These are phyloP conservation scores for Amazona ochrocephala DNA, from an alignment of 2,797 vertebrate genomes.

Conservation along the genomic window DNA sequence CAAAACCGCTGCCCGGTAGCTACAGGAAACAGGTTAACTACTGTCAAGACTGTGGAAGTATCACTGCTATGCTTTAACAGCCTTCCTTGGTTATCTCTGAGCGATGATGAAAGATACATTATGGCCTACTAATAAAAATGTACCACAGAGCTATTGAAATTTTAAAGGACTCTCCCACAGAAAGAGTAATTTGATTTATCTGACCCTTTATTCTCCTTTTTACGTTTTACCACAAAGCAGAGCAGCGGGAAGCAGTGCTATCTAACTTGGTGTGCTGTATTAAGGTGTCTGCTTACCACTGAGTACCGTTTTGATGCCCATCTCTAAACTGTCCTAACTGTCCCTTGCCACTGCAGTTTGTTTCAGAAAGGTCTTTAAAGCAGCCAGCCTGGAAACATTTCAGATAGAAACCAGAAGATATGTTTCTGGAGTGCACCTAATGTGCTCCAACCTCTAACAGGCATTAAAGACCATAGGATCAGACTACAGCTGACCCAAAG, in stretches of 20 bases:
- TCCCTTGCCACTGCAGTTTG: background rate
- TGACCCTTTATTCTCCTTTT: background rate
- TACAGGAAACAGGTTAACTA: background rate
- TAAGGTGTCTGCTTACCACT: background rate
- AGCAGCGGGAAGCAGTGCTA: background rate
- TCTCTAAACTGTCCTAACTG: background rate
- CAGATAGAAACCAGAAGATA: background rate
- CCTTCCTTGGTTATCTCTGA: background rate
- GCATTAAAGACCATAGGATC: background rate
- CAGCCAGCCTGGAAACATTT: background rate
- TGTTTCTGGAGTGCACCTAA: background rate
- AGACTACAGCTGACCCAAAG: background rate
- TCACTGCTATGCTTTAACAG: background rate
- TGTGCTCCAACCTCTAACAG: background rate
- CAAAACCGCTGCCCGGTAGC: background rate
- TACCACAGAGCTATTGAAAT: background rate
- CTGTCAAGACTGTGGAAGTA: background rate
- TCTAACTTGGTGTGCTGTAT: background rate
- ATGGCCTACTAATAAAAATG: background rate
- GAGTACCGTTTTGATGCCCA: background rate
- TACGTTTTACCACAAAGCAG: background rate
- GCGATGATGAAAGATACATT: background rate
- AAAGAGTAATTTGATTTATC: background rate
- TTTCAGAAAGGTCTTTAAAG: background rate
- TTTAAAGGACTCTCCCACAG: background rate